These are phyloP conservation scores for Enteromius trimaculatus DNA, from an alignment of 2,797 vertebrate species.

Conservation along the genomic window DNA sequence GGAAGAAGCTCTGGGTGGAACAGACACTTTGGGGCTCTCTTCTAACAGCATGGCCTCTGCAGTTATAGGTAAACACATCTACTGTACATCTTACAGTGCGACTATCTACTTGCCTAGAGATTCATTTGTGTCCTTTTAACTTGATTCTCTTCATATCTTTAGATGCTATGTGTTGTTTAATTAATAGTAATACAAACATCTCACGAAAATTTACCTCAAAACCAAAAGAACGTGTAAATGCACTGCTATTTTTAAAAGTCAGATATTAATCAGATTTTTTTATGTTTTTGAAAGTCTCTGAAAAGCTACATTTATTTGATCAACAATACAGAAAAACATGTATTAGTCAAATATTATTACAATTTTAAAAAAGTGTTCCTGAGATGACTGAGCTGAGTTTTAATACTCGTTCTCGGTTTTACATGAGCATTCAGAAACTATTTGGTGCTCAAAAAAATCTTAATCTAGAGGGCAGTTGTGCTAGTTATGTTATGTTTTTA, in stretches of 20 bases:
- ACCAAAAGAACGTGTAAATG: background rate
- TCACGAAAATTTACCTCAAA: background rate
- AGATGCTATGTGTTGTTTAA: background rate
- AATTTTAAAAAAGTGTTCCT: no score
- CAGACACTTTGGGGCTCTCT: constrained; percentile 81
- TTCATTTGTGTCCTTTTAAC: background rate
- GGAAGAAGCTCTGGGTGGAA: constrained; percentile 71
- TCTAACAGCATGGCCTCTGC: constrained; percentile 81
- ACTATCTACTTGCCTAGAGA: background rate
- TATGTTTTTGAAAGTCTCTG: background rate
- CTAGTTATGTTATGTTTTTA: no score
- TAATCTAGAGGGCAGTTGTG: no score
- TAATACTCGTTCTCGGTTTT: no score
- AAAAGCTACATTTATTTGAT: background rate
- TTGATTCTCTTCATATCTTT: background rate
- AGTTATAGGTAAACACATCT: constrained; percentile 81
- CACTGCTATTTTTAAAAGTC: background rate
- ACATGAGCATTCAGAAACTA: no score
- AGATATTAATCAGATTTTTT: background rate
- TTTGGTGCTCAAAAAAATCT: no score
- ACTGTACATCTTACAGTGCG: constrained; percentile 6
- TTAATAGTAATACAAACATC: background rate
- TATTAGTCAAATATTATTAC: background rate
- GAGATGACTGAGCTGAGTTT: no score
- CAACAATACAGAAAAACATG: background rate